Evolutionary conservation across 2,113 vertebrate genomes (phyloP), one percentile per base, ranked within the genome.

Genomic region (Dromas ardeola): DNA sequence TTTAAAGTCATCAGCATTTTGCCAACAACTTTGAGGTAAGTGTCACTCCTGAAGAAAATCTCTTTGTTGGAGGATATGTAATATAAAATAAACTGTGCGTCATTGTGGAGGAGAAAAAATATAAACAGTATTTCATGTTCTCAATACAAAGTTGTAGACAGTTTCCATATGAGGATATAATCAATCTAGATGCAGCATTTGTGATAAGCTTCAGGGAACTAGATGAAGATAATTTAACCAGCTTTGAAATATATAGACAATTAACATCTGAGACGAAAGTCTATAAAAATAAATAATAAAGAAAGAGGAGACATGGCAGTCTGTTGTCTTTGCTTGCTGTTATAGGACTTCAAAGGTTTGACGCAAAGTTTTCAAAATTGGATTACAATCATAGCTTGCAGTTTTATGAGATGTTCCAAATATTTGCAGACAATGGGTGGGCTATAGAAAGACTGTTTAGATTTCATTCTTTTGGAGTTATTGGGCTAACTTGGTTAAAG

Each of bases 271-370:
- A 67, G 50, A n/a, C 26, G 83, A 90, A 38, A 32, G 29, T 55
- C 71, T 69, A 13, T 94, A 72, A 92, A 89, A 90, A 93, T 89
- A 30, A 77, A 77, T 56, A 63, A 34, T 36, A 56, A 52, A 79
- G 45, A 67, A 47, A 72, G 43, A 21, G 47, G 62, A 65, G 65
- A 90, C 65, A 85, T 36, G 21, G 9, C 21, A 42, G 2, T 69
- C 67, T 94, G 66, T 93, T 91, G 58, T 78, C 47, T 63, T 76
- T 96, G 34, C 18, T 92, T 96, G 81, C 89, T 90, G 42, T 86
- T 55, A 34, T 10, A 47, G 34, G 19, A 38, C 70, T 92, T 95
- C 42, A 76, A 86, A 95, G 21, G 5, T 3, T 47, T 83, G 67
- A 91, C 81, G 45, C 55, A 43, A 73, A 84, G 67, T 29, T 62